phyloP scores from a whole-genome alignment of 37 sponge, comb jelly and placozoan species.

The Aplysina aerophoba region DNA sequence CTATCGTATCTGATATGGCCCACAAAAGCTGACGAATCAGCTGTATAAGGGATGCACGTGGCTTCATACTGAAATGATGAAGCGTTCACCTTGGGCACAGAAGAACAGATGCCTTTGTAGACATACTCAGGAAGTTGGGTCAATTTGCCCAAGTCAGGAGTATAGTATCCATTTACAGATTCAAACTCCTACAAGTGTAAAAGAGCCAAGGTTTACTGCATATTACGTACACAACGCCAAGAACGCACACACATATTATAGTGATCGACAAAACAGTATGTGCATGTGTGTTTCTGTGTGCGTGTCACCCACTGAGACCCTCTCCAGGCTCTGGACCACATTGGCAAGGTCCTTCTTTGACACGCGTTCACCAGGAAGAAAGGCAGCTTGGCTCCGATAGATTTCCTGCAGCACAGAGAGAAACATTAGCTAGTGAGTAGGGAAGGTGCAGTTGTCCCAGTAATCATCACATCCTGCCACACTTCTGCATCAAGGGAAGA shows the following conservation, averaged over 20 bases:
- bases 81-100: not conserved
- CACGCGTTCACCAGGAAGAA: too few relatives aligned
- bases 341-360: too few relatives aligned
- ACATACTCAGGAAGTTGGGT: not conserved
- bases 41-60: not conserved
- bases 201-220: not conserved
- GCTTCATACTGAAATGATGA: not conserved
- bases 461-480: too few relatives aligned
- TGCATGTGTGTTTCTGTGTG: too few relatives aligned
- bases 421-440: too few relatives aligned
- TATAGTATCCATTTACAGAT: conserved; percentile 32
- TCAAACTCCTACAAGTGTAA: conserved; percentile 15
- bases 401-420: too few relatives aligned
- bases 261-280: not conserved
- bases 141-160: not conserved
- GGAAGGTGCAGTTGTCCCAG: not conserved
- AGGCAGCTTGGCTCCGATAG: too few relatives aligned
- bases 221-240: not conserved
- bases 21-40: not conserved
- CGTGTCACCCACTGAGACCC: too few relatives aligned
- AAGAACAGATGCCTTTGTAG: not conserved
- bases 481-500: too few relatives aligned
- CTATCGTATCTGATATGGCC: conserved; percentile 31
- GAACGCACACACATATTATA: not conserved
- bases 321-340: too few relatives aligned